phyloP scores from a whole-genome alignment of 2,888 invertebrate species.

The Sisyra terminalis region DNA sequence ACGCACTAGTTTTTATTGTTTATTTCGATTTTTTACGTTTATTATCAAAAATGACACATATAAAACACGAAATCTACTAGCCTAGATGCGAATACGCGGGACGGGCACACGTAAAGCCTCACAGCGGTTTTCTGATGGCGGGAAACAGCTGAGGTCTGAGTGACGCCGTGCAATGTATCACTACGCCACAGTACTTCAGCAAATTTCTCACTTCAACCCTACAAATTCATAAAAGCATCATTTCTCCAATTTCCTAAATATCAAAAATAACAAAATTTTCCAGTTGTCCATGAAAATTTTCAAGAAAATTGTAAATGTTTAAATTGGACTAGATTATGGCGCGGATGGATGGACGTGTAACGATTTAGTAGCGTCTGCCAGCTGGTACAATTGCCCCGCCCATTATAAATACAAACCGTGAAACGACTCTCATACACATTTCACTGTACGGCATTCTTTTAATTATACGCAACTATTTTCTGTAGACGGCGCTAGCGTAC shows the following conservation, averaged over 20 bases:
- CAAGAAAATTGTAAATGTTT: not conserved
- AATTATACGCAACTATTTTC: constrained; percentile 19
- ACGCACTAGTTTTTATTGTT: constrained; percentile 11
- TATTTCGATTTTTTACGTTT: constrained; percentile 11
- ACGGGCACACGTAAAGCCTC: constrained; percentile 34
- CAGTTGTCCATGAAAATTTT: constrained; percentile 10
- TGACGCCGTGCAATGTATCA: constrained; percentile 28
- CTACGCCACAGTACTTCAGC: constrained; percentile 19
- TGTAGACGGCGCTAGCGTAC: constrained; percentile 12
- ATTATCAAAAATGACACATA: constrained; percentile 14
- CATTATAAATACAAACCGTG: constrained; percentile 24
- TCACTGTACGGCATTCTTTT: too few species aligned
- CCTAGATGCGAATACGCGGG: constrained; percentile 24
- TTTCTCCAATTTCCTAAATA: too few species aligned
- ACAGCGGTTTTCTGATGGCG: constrained; percentile 46
- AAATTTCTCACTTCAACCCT: constrained; percentile 4
- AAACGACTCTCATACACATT: constrained; percentile 10
- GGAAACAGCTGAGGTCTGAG: constrained; percentile 49
- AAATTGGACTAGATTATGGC: constrained; percentile 24
- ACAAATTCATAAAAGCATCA: constrained; percentile 1
- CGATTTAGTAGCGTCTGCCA: constrained; percentile 37
- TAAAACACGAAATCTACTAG: constrained; percentile 20
- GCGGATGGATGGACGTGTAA: constrained; percentile 22
- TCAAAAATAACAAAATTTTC: constrained; percentile 1
- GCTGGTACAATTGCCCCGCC: constrained; percentile 37